Percentiles rank a stretch among this genome's conserved stretches.
phyloP scores from a whole-genome alignment of 2,888 invertebrate genomes.

The Helobdella robusta region DNA sequence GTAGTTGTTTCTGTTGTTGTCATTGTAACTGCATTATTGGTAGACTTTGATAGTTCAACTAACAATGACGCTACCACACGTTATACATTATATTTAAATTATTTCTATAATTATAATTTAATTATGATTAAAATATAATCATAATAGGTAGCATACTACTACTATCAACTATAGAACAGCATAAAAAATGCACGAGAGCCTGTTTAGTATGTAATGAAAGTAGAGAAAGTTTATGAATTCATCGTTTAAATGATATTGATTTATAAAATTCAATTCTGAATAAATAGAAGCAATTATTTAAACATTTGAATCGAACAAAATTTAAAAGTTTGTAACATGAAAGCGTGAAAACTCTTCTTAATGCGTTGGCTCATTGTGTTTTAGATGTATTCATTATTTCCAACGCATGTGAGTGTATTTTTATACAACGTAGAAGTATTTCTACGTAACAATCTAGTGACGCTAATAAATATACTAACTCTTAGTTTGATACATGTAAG shows the following conservation, averaged over 20 bases:
- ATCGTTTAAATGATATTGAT: not conserved
- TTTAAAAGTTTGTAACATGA: too few relatives aligned
- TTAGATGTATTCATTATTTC: too few relatives aligned
- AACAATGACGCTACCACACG: too few relatives aligned
- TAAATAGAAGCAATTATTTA: not conserved
- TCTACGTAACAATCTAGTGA: too few relatives aligned
- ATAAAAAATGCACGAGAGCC: not conserved
- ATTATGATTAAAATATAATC: not conserved
- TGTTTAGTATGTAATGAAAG: not conserved
- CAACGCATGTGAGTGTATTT: too few relatives aligned
- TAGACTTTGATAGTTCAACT: not conserved
- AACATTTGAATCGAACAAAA: too few relatives aligned
- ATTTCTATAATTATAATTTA: not conserved
- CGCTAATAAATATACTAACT: too few relatives aligned
- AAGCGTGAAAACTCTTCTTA: too few relatives aligned
- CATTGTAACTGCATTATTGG: not conserved
- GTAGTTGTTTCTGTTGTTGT: constrained; percentile 6
- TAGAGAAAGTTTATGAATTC: not conserved
- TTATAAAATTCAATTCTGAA: not conserved
- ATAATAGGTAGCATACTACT: not conserved
- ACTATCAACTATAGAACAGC: not conserved
- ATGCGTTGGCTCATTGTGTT: too few relatives aligned
- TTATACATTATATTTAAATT: too few relatives aligned
- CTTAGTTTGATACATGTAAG: too few relatives aligned
- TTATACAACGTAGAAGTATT: too few relatives aligned